phyloP scores from a whole-genome alignment of 2,113 vertebrate species.

The Laterallus jamaicensis region DNA sequence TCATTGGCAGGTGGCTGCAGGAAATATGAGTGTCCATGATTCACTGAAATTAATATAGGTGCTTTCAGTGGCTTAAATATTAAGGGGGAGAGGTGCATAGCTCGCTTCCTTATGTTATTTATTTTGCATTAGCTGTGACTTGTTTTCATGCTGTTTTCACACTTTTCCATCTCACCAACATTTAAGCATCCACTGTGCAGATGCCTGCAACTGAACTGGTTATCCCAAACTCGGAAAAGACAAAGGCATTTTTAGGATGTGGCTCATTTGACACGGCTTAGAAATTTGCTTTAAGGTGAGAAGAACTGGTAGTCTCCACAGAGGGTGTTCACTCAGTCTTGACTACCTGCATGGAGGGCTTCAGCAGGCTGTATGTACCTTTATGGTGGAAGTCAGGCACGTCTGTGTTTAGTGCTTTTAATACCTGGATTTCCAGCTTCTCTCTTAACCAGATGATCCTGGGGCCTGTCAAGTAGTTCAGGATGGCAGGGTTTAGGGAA shows the following conservation, averaged over 20 bases:
- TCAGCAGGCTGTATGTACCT: neutral
- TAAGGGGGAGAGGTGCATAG: neutral
- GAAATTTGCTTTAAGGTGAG: neutral
- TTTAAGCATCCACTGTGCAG: neutral
- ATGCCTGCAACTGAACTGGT: neutral
- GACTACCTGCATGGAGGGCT: neutral
- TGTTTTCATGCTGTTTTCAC: neutral
- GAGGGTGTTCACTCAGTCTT: neutral
- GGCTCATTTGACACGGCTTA: neutral
- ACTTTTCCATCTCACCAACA: neutral
- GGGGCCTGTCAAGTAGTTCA: neutral
- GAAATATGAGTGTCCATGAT: neutral
- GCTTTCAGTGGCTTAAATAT: neutral
- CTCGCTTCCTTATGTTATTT: neutral
- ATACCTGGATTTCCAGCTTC: neutral
- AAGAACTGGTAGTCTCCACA: neutral
- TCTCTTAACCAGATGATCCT: neutral
- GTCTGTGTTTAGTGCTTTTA: neutral
- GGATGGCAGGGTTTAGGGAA: neutral
- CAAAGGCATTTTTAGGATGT: neutral
- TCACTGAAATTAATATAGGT: neutral
- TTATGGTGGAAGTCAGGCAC: neutral
- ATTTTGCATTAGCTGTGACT: neutral
- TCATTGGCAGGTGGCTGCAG: neutral
- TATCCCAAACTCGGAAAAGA: neutral